These are phyloP conservation scores for Carapus acus DNA, from an alignment of 2,797 vertebrate species.

Conservation along the genomic window DNA sequence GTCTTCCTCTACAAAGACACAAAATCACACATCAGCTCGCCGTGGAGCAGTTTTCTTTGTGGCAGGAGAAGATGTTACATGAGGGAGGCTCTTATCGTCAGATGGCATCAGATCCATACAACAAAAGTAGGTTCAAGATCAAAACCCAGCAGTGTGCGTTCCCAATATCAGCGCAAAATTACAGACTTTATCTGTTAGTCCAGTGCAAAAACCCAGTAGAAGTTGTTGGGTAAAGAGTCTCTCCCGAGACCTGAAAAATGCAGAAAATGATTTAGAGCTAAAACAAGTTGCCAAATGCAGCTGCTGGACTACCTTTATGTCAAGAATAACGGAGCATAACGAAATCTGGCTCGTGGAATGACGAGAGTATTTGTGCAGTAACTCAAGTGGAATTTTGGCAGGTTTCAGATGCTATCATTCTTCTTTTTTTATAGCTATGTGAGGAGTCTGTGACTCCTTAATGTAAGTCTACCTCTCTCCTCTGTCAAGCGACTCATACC, in stretches of 20 bases:
- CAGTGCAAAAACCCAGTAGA: slow-evolving; percentile 3
- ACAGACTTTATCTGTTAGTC: slow-evolving; percentile 6
- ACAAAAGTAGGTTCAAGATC: too few species aligned
- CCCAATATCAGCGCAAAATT: not conserved
- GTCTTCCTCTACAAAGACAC: too few species aligned
- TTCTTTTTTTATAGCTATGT: slow-evolving; percentile 51
- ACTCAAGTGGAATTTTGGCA: slow-evolving; percentile 54
- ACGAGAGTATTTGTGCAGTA: slow-evolving; percentile 53
- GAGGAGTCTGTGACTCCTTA: slow-evolving; percentile 47
- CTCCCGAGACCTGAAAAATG: slow-evolving; percentile 5
- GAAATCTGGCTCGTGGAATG: slow-evolving; percentile 49
- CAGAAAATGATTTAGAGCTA: slow-evolving; percentile 15
- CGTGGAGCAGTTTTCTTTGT: too few species aligned
- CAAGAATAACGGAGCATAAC: slow-evolving; percentile 35
- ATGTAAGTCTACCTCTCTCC: slow-evolving; percentile 39
- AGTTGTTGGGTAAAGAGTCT: slow-evolving; percentile 10
- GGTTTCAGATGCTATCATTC: slow-evolving; percentile 42
- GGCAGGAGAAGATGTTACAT: too few species aligned
- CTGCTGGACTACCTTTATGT: slow-evolving; percentile 36
- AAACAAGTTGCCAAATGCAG: slow-evolving; percentile 24
- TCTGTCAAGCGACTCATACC: slow-evolving; percentile 51
- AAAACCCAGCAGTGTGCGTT: too few species aligned
- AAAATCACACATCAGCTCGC: too few species aligned
- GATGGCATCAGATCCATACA: too few species aligned
- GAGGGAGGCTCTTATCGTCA: too few species aligned